phyloP scores from a whole-genome alignment of 2,113 vertebrate species.

The Haemorhous mexicanus region DNA sequence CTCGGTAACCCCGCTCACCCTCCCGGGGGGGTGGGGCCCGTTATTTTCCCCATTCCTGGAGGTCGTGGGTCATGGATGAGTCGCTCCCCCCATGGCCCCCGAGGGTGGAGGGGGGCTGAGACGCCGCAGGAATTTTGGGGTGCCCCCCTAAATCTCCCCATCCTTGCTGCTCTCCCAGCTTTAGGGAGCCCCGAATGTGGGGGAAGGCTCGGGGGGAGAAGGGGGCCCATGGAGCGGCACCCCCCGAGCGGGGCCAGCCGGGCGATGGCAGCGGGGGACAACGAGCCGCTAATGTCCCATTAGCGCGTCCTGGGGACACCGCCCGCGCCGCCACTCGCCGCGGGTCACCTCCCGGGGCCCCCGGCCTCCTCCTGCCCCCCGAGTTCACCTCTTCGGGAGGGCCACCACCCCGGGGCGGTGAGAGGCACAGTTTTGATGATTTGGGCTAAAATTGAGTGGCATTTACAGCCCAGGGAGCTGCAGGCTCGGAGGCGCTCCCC shows the following conservation, averaged over 20 bases:
- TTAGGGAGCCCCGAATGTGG: not conserved
- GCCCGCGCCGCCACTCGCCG: not conserved
- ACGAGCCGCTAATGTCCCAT: not conserved
- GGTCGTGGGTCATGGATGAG: too few species aligned
- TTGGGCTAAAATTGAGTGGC: not conserved
- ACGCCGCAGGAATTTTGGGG: not conserved
- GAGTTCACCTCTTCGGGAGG: too few species aligned
- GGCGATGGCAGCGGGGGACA: not conserved
- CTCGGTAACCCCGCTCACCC: not conserved
- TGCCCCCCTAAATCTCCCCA: rapidly evolving
- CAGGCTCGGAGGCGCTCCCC: not conserved
- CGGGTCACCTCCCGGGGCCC: not conserved
- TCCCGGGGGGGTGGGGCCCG: not conserved
- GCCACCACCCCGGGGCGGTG: rapidly evolving
- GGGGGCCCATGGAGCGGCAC: too few species aligned
- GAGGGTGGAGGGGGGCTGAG: too few species aligned
- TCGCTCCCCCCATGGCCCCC: too few species aligned
- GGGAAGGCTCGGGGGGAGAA: not conserved
- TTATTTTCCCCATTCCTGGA: not conserved
- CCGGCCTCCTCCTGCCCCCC: not conserved
- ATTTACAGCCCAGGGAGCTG: not conserved
- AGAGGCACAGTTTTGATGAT: not conserved
- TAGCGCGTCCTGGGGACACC: not conserved
- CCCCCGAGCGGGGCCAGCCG: not conserved
- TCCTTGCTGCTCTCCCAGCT: not conserved